Percentiles rank a stretch among this genome's conserved stretches.
Evolutionary conservation across 2,113 vertebrate genomes (phyloP).

Genomic region (Thunnus thynnus): DNA sequence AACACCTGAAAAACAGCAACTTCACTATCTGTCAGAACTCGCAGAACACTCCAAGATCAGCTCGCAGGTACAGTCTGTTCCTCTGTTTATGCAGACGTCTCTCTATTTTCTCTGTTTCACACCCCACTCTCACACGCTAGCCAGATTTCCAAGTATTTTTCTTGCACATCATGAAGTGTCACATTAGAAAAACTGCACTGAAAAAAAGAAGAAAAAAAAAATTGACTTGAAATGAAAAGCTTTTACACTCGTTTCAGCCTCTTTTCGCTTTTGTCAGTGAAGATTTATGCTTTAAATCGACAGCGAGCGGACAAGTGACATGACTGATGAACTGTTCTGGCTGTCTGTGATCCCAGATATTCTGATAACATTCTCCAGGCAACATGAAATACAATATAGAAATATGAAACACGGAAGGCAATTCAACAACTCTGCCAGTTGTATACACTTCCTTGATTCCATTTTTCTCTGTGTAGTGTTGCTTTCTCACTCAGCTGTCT

Average conservation of each 20-base stretch:
- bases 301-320: conserved; percentile 12
- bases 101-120: conserved; percentile 32
- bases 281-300: conserved; percentile 20
- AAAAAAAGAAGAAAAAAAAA: background rate
- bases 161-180: conserved; percentile 38
- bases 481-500: background rate
- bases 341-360: conserved; percentile 29
- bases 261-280: conserved; percentile 9
- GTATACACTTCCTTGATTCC: background rate
- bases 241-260: background rate
- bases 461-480: background rate
- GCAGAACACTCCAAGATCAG: background rate
- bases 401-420: conserved; percentile 20
- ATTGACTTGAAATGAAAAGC: background rate
- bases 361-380: conserved; percentile 19
- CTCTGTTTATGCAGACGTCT: conserved; percentile 31
- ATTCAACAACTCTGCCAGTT: background rate
- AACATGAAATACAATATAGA: conserved; percentile 27
- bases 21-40: conserved; percentile 33
- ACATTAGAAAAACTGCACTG: conserved; percentile 3
- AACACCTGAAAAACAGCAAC: conserved; percentile 33
- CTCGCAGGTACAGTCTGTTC: conserved; percentile 60
- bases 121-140: conserved; percentile 7
- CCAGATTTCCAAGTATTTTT: conserved; percentile 15
- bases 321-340: conserved; percentile 42